Evolutionary conservation across 1,140 invertebrate genomes (phyloP), one percentile per base, ranked within the genome.

Genomic region (Stratiolaelaps scimitus): DNA sequence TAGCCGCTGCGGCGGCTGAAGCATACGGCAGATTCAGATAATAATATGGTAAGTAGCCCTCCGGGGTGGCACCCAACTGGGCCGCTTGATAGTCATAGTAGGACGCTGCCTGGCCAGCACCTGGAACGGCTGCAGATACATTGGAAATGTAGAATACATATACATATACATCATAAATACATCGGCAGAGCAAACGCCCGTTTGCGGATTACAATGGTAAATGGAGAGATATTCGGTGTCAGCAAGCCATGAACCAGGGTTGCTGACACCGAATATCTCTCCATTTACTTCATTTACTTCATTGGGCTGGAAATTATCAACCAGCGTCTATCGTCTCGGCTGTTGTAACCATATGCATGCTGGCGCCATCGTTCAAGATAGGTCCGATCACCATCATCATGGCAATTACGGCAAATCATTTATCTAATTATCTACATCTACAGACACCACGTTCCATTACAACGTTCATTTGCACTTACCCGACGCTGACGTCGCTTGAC

Each of bases 71-170:
- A 15, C 26, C 23, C 26, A 29, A 34, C 15, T 40, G 34, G 10
- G 34, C 34, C 34, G 53, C 53, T 60, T 60, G 53, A 23, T 60
- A 60, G 23, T 60, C 53, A 23, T 60, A 60, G 53, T 60, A 60
- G 13, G 53, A 60, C 0, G 53, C 15, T 2, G 53, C 26, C 53
- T 60, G 53, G 20, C 26, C 53, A 23, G 15, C 23, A 15, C 26
- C 53, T 2, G 53, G 26, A 15, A 34, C 53, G 4, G 53, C 53
- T 26, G 34, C 13, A 60, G 23, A 26, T 60, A 15, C n/a, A n/a
- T n/a, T n/a, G n/a, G n/a, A n/a, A n/a, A n/a, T n/a, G n/a, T n/a
- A n/a, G n/a, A n/a, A n/a, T n/a, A n/a, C n/a, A n/a, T n/a, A n/a
- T n/a, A n/a, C n/a, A n/a, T n/a, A n/a, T n/a, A n/a, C n/a, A n/a